Base-by-base conservation (phyloP, 2,797 vertebrate genomes). In the Lophius americanus region DNA sequence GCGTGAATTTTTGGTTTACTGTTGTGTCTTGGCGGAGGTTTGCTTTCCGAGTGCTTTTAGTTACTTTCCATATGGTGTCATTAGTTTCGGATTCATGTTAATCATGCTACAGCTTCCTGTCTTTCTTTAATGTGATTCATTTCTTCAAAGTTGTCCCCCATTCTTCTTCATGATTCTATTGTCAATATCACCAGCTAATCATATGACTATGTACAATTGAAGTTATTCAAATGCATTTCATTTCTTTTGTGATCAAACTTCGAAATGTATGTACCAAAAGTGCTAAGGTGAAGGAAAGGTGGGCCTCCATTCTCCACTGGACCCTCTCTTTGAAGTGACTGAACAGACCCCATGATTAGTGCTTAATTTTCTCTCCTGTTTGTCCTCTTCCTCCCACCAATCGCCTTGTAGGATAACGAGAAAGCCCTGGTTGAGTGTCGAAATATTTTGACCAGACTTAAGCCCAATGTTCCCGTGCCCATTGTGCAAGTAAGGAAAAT, bases 381-480 rank as follows among this genome's bases (percentile, higher is more conserved):
- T 39, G 35, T 61, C 50, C 61, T 48, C 36, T 65, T 41, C 41
- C 36, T 52, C 23, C 54, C n/a, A 54, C 51, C 51, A 11, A 67
- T 65, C 82, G 48, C 76, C 54, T 46, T 90, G 73, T 87, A 99
- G 98, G 98, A 99, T 87, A 95, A 92, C 83, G 94, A 95, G 77
- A 89, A 94, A 0, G 90, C 88, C 0, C 64, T 97, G 83, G 23
- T 93, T 0, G 94, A 97, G 82, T 95, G 94, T 44, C 93, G 94
- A 76, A 89, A 94, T 12, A 88, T 95, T 73, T 93, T 99, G 56
- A 95, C 95, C 92, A 97, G 95, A 86, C 91, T 99, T 60, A 95
- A 98, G 83, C 97, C 98, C 36, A 85, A 90, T 7, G 95, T 99
- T 60, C 95, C 96, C 82, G 92, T 97, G 50, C 94, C 96, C 48